Evolutionary conservation across 92 coral and sea anemone species (phyloP).

Genomic region (Phenganax stokvisi): DNA sequence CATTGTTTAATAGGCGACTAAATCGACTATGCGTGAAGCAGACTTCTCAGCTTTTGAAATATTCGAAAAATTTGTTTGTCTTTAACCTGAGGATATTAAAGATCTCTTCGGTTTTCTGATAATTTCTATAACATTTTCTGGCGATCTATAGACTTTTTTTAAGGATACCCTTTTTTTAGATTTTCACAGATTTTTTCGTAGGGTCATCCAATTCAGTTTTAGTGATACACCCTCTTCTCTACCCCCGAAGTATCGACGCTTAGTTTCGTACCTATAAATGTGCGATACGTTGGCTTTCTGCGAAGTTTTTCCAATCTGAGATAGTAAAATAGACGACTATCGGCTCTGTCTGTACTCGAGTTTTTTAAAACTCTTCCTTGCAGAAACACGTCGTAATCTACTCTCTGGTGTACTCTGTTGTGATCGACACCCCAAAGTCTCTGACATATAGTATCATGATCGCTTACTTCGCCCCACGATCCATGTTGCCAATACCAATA

Average conservation of each 20-base stretch:
- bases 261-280: slow-evolving; percentile 11
- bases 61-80: not conserved
- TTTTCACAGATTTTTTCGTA: not conserved
- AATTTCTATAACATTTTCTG: too few relatives aligned
- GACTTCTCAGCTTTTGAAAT: not conserved
- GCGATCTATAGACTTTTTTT: too few relatives aligned
- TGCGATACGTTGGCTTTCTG: slow-evolving; percentile 9
- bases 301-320: not conserved
- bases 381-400: slow-evolving; percentile 3
- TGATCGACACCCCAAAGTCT: slow-evolving; percentile 26
- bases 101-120: too few relatives aligned
- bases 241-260: not conserved
- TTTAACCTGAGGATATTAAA: too few relatives aligned
- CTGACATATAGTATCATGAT: slow-evolving; percentile 29
- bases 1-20: too few relatives aligned
- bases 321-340: slow-evolving; percentile 2
- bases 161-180: too few relatives aligned
- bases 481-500: slow-evolving; percentile 36
- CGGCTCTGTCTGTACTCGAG: slow-evolving; percentile 6
- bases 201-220: not conserved
- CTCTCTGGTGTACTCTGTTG: slow-evolving; percentile 1
- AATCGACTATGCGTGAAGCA: too few relatives aligned
- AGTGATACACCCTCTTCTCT: not conserved
- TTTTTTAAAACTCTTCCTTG: not conserved
- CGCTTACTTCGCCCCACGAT: not conserved